Evolutionary conservation across 2,797 vertebrate genomes (phyloP).

Genomic region (Malacoctenus gilli): DNA sequence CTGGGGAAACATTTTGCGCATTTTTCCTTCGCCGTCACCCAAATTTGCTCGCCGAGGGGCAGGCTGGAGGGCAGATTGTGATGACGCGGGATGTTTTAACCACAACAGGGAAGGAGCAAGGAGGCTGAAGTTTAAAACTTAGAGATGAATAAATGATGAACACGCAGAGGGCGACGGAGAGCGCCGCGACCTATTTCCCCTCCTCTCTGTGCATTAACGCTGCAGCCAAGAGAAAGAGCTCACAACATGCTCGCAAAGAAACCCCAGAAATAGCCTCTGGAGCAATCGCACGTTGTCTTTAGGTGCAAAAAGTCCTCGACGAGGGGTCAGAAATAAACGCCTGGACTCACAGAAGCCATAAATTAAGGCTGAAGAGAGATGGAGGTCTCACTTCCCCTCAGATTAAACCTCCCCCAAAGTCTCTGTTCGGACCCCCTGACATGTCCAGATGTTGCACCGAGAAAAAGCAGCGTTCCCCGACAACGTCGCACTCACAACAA

Average conservation of each 20-base stretch:
- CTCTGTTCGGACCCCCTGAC: not conserved
- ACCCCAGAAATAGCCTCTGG: constrained; percentile 16
- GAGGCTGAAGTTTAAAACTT: no score
- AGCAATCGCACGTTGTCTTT: not conserved
- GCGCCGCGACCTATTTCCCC: constrained; percentile 35
- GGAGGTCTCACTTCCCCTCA: constrained; percentile 47
- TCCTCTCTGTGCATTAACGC: constrained; percentile 21
- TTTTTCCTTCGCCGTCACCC: constrained; percentile 7
- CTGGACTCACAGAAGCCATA: not conserved
- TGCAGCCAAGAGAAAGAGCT: not conserved
- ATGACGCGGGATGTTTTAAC: constrained; percentile 22
- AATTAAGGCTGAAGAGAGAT: constrained; percentile 3
- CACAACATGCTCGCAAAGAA: constrained; percentile 3
- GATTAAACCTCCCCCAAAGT: constrained; percentile 22
- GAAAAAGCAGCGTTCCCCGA: not conserved
- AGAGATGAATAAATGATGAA: constrained; percentile 49
- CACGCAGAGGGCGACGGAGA: constrained; percentile 8
- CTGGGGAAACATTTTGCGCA: not conserved
- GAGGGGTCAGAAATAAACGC: not conserved
- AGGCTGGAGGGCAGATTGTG: constrained; percentile 5
- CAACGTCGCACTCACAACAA: no score
- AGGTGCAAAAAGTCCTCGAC: constrained; percentile 9
- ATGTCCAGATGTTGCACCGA: constrained; percentile 1
- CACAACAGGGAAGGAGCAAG: not conserved
- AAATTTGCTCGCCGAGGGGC: no score